Evolutionary conservation across 92 coral and sea anemone species (phyloP), one percentile per base, ranked within the genome.

Genomic region (Phenganax marumi): DNA sequence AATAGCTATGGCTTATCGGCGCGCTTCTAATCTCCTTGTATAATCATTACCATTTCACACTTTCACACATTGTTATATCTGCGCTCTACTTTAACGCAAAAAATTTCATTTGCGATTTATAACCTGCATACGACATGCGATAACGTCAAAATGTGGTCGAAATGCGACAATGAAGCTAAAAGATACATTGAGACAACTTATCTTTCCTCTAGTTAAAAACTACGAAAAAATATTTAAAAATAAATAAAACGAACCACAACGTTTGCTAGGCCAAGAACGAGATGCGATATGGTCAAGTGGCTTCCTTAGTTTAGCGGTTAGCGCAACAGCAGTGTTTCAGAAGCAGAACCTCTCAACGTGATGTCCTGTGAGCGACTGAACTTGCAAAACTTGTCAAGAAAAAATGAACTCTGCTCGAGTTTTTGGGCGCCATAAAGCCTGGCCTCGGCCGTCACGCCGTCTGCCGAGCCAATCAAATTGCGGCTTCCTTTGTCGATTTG

Each of bases 401-500:
- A 78, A 78, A 78, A 78, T 78, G 83, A 78, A 78, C 83, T 73
- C 83, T 78, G 68, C 73, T 49, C 83, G 68, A 78, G 72, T 61
- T 78, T 78, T 78, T 61, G 73, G 83, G 83, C 83, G 83, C 83
- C 83, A 66, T 78, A 18, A 57, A 62, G 73, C 83, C 83, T 61
- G 73, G 83, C 73, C 52, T 61, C 17, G 81, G 55, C 83, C 83
- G 83, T 78, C 83, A 78, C 83, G 73, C 73, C 83, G 83, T 78
- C 72, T 78, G 73, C 73, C 11, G 72, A 78, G 83, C 83, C 83
- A 78, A 78, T 78, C 83, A 78, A 78, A 78, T 78, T 78, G 83
- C 83, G 83, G 83, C 83, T 78, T 78, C 83, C 83, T 78, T 78
- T 78, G 83, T 78, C 68, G 83, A 78, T 78, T 78, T 78, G 83